Evolutionary conservation across 1,140 invertebrate genomes (phyloP).

Genomic region (Zaprionus capensis): DNA sequence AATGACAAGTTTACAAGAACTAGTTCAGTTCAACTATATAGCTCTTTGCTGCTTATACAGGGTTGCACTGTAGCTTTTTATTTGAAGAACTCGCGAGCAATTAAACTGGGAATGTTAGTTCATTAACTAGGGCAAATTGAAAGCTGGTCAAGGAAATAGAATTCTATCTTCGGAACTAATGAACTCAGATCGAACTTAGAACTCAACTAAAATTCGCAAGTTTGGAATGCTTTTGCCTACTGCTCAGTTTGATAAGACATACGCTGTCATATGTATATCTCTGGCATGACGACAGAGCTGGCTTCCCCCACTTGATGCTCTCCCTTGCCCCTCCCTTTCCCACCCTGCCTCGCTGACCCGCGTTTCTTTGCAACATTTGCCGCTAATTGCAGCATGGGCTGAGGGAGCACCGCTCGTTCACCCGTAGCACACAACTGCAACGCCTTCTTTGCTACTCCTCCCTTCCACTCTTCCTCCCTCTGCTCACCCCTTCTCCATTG

Average conservation of each 20-base stretch:
- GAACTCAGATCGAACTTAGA: neutral
- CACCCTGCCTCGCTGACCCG: neutral
- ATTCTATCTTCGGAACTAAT: neutral
- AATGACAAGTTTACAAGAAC: neutral
- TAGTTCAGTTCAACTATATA: neutral
- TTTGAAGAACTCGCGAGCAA: no score
- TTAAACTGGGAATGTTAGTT: neutral
- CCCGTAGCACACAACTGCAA: conserved; percentile 13
- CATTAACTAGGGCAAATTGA: neutral
- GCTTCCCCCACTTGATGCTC: no score
- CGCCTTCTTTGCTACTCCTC: neutral
- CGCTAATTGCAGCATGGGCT: conserved; percentile 27
- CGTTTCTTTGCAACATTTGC: conserved; percentile 35
- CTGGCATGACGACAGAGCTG: neutral
- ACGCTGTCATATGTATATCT: neutral
- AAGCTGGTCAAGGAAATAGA: neutral
- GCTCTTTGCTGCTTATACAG: no score
- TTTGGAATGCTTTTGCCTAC: neutral
- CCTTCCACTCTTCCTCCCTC: neutral
- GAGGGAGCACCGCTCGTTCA: conserved; percentile 17
- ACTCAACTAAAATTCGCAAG: neutral
- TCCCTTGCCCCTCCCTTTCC: neutral
- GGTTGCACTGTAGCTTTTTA: no score
- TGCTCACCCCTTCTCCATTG: no score
- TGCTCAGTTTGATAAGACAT: neutral